Evolutionary conservation across 2,113 vertebrate genomes (phyloP).

Genomic region (Collichthys lucidus): DNA sequence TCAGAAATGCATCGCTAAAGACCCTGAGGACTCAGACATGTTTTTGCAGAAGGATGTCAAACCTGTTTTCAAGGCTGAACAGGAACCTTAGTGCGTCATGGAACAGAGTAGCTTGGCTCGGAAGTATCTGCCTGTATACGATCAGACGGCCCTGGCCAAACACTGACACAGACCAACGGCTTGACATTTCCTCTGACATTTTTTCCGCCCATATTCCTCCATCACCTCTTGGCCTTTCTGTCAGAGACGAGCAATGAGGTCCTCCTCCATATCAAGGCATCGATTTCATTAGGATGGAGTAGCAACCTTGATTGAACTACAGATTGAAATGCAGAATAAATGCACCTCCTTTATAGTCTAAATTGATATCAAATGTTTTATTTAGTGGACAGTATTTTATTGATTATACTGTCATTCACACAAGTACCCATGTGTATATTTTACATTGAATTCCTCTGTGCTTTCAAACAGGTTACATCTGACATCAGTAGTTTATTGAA

Average conservation of each 20-base stretch:
- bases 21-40: accelerated
- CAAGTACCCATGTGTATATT: background rate
- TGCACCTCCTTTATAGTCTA: background rate
- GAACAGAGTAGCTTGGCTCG: background rate
- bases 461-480: background rate
- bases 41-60: slow-evolving; percentile 10
- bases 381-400: slow-evolving; percentile 21
- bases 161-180: slow-evolving; percentile 36
- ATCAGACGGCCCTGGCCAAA: slow-evolving; percentile 8
- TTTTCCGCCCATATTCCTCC: slow-evolving; percentile 48
- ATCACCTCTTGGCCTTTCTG: slow-evolving; percentile 63
- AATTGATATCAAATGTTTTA: slow-evolving; percentile 16
- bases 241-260: slow-evolving; percentile 29
- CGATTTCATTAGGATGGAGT: slow-evolving; percentile 43
- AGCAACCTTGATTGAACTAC: slow-evolving; percentile 32
- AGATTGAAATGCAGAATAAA: slow-evolving; percentile 13
- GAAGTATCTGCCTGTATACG: background rate
- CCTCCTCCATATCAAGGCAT: slow-evolving; percentile 18
- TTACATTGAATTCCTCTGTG: background rate
- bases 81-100: background rate
- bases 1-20: background rate
- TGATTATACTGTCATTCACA: slow-evolving; percentile 21
- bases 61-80: slow-evolving; percentile 21
- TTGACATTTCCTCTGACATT: slow-evolving; percentile 80
- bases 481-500: background rate